Conservation (phyloP, 1,140 invertebrate genomes). For the Pentalonia nigronervosa region DNA sequence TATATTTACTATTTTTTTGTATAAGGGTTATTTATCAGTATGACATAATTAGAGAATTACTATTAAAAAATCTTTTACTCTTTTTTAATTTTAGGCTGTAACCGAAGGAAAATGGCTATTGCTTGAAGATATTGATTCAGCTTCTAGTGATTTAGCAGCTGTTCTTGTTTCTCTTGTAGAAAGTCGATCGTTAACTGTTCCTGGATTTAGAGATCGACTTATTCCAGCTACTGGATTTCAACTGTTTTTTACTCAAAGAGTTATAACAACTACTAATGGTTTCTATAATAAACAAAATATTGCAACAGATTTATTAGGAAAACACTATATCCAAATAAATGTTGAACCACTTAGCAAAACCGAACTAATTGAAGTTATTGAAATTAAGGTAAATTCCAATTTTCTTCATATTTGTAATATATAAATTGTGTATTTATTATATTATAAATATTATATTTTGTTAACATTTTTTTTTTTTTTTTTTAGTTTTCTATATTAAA, state of each 20-base stretch:
- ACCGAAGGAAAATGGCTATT: conserved; percentile 89
- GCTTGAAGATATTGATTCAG: conserved; percentile 94
- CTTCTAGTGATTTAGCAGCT: conserved; percentile 90
- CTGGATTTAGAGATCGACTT: conserved; percentile 84
- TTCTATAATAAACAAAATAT: conserved; percentile 71
- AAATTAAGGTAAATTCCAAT: conserved; percentile 64
- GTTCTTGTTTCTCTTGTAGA: conserved; percentile 87
- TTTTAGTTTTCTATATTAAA: conserved; percentile 74
- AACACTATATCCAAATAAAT: conserved; percentile 82
- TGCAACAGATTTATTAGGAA: conserved; percentile 75
- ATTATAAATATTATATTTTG: background rate
- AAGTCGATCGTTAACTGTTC: conserved; percentile 80
- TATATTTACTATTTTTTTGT: no score
- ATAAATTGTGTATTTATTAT: background rate
- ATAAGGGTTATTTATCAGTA: background rate
- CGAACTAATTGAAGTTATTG: conserved; percentile 76
- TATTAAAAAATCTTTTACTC: background rate
- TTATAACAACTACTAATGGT: conserved; percentile 68
- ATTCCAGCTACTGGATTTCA: conserved; percentile 84
- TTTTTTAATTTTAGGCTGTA: conserved; percentile 73
- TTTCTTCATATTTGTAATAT: background rate
- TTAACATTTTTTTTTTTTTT: background rate
- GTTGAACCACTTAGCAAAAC: conserved; percentile 78
- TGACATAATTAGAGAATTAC: background rate
- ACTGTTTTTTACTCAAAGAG: conserved; percentile 88